Evolutionary conservation across 1,140 invertebrate genomes (phyloP), one percentile per base, ranked within the genome.

Genomic region (Drosophila ercepeae): DNA sequence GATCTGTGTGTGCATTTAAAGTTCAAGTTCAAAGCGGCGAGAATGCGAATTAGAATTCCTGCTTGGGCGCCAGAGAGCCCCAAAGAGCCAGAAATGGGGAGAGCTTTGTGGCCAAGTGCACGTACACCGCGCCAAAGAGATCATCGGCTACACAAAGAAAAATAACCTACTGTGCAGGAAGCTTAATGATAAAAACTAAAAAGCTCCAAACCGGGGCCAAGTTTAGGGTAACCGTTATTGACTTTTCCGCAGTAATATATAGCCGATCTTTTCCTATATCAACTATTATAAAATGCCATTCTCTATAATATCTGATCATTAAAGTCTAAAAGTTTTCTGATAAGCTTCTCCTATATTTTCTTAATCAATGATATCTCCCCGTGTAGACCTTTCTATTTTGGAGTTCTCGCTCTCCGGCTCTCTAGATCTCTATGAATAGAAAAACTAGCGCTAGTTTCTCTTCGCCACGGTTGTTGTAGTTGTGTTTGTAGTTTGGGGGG

Each of bases 1-100:
- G 65, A 5, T 27, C 1, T 61, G 57, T 75, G 67, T 64, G 58
- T 79, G 82, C 73, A 72, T 78, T 78, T 72, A 81, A 89, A 89
- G 86, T 89, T 89, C 86, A 89, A 89, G 86, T 89, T 89, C 86
- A 89, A 89, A 86, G 82, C 69, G 45, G 13, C 29, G 45, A 46
- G 74, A 70, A 65, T 78, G 48, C 46, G 57, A 74, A 67, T 88
- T 86, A 86, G 82, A 86, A 84, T 71, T 82, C 13, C 14, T 46
- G 60, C 41, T 73, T 4, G 51, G 49, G 32, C 50, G 23, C 21
- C 50, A 60, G 23, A 41, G 18, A 70, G 50, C 34, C 29, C 16
- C 32, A 32, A 11, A 69, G n/a, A n/a, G n/a, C n/a, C n/a, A n/a
- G n/a, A 45, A 53, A 54, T 2, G 7, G 18, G 29, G 18, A 50